A percentile compares a stretch with the other conserved stretches of the same genome.
phyloP scores from a whole-genome alignment of 1,140 invertebrate species.

The Polypedilum vanderplanki region DNA sequence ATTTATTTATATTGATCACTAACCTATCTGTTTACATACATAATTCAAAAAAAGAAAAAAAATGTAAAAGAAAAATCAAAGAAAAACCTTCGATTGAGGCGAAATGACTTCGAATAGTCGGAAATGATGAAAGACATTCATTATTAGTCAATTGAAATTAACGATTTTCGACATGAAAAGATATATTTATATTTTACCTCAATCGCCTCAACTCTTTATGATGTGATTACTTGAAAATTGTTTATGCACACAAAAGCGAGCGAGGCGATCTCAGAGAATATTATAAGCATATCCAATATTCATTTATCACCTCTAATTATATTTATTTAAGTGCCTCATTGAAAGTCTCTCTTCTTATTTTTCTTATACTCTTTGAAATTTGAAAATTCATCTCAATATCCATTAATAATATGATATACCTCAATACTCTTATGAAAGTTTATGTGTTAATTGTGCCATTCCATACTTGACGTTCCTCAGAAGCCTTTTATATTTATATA shows the following conservation, averaged over 20 bases:
- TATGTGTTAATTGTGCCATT: not conserved
- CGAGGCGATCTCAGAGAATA: not conserved
- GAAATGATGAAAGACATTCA: slow-evolving; percentile 18
- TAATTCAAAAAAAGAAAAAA: slow-evolving; percentile 11
- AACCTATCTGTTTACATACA: slow-evolving; percentile 7
- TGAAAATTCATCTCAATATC: not conserved
- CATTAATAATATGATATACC: not conserved
- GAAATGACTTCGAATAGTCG: not conserved
- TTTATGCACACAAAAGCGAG: not conserved
- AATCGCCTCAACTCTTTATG: slow-evolving; percentile 11
- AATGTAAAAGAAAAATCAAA: too few relatives aligned
- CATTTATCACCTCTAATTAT: slow-evolving; percentile 19
- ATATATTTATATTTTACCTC: slow-evolving; percentile 6
- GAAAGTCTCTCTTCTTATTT: not conserved
- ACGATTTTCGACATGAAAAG: slow-evolving; percentile 17
- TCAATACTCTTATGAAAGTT: not conserved
- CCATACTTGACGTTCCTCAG: not conserved
- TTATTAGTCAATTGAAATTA: slow-evolving; percentile 20
- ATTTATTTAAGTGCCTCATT: slow-evolving; percentile 13
- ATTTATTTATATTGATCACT: not conserved
- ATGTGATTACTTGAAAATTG: slow-evolving; percentile 13
- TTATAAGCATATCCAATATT: slow-evolving; percentile 16
- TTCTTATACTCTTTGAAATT: not conserved
- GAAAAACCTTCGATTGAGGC: not conserved
- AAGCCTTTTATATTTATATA: not conserved